Conservation (phyloP, 2,797 vertebrate species). For the Aotus griseimembra region DNA sequence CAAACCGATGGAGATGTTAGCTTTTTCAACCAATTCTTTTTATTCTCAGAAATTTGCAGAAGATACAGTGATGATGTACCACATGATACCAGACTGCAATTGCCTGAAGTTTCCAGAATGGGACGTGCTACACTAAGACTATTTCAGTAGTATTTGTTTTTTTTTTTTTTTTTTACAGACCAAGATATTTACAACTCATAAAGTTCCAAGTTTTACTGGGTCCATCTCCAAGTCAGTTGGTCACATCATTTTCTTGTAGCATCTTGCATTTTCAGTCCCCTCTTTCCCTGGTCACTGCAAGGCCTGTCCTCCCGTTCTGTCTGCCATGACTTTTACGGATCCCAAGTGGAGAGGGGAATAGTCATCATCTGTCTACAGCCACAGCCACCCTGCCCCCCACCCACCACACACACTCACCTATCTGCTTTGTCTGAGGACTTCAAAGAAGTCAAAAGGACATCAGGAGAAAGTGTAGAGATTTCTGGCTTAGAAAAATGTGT, state of each 20-base stretch:
- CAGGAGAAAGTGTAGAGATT: background rate
- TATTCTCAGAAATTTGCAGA: conserved; percentile 49
- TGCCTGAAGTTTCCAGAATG: background rate
- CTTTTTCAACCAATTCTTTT: background rate
- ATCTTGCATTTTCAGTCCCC: background rate
- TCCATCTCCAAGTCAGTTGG: background rate
- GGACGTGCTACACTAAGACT: background rate
- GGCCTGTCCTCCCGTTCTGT: background rate
- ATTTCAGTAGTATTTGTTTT: background rate
- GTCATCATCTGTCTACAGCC: background rate
- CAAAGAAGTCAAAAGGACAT: background rate
- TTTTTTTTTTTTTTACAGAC: background rate
- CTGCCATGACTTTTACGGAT: background rate
- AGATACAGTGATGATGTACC: background rate
- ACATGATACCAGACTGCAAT: background rate
- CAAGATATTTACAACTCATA: background rate
- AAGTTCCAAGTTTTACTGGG: background rate
- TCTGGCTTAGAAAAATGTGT: background rate
- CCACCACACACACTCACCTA: background rate
- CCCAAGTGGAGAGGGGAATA: background rate
- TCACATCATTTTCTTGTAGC: background rate
- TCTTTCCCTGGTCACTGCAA: background rate
- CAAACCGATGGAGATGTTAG: conserved; percentile 28
- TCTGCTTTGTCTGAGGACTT: conserved; percentile 29
- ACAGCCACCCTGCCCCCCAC: background rate